Evolutionary conservation across 1,140 invertebrate genomes (phyloP), one percentile per base, ranked within the genome.

Genomic region (Euglossa dilemma): DNA sequence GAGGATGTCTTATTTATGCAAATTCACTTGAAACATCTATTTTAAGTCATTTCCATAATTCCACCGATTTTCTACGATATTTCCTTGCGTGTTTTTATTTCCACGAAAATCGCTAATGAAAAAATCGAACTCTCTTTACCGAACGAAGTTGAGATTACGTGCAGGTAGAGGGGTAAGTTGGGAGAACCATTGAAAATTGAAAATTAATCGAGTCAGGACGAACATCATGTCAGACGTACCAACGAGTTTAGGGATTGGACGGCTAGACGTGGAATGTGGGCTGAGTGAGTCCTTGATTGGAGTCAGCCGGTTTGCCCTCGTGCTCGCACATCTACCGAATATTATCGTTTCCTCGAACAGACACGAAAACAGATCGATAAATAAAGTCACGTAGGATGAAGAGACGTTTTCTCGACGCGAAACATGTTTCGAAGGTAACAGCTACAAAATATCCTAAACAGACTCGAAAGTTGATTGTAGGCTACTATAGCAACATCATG

Each of bases 271-370:
- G 93, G 93, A 93, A 94, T 93, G 92, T 91, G 91, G 92, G 91
- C 89, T 91, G 90, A 92, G 88, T 90, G 88, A 91, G 89, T 91
- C 89, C 90, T 91, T 93, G 92, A 94, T 93, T 93, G 90, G 91
- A 91, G 63, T 87, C 74, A 81, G 90, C 90, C 86, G 87, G 89
- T 90, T 89, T 91, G 76, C 72, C 79, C 84, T 89, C 71, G 47
- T 84, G 74, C 64, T 83, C 67, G 80, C 72, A 73, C 76, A 61
- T 63, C 50, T 36, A 57, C 56, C 56, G 79, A 67, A 79, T 69
- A 67, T 70, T 79, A 69, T 77, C 66, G 28, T 67, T 66, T 70
- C 70, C 64, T 75, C 59, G 23, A 23, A 47, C 59, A 8, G 50
- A 28, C n/a, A n/a, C 23, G 36, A 52, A 67, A 25, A 45, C 25